Percentiles rank a stretch among this genome's conserved stretches.
These are phyloP conservation scores for Aphrophora alni DNA, from an alignment of 2,888 invertebrate genomes.

Conservation along the genomic window DNA sequence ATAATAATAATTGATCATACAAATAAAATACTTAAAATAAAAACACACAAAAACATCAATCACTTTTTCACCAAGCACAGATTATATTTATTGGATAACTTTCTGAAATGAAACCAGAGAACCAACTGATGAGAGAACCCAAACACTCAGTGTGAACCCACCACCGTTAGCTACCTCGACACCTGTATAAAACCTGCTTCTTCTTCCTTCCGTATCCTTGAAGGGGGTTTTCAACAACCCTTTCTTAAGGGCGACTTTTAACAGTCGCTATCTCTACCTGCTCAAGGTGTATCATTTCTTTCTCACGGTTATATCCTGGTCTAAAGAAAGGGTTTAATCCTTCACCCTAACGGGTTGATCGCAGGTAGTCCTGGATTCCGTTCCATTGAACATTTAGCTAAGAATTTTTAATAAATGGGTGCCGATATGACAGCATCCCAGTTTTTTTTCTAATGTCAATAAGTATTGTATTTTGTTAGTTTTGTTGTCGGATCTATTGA, in stretches of 20 bases:
- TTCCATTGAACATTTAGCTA: slow-evolving; percentile 33
- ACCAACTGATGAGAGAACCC: no score
- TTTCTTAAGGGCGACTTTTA: slow-evolving; percentile 10
- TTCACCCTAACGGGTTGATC: slow-evolving; percentile 31
- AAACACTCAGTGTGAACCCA: no score
- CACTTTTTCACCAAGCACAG: no score
- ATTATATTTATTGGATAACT: no score
- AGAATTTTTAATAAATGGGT: slow-evolving; percentile 38
- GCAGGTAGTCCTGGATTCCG: slow-evolving; percentile 28
- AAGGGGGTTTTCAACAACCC: not conserved
- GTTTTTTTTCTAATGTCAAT: not conserved
- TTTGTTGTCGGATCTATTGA: not conserved
- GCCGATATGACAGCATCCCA: slow-evolving; percentile 27
- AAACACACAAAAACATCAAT: no score
- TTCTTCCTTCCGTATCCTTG: not conserved
- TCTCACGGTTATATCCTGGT: slow-evolving; percentile 19
- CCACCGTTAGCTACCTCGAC: not conserved
- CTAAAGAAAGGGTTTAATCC: slow-evolving; percentile 25
- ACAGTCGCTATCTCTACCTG: slow-evolving; percentile 33
- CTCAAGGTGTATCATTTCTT: slow-evolving; percentile 12
- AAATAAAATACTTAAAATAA: no score
- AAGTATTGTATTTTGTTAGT: not conserved
- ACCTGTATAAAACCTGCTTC: not conserved
- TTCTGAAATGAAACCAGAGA: no score
- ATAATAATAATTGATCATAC: no score